Conservation (phyloP, 2,797 vertebrate species). For the Amphiprion clarkii region DNA sequence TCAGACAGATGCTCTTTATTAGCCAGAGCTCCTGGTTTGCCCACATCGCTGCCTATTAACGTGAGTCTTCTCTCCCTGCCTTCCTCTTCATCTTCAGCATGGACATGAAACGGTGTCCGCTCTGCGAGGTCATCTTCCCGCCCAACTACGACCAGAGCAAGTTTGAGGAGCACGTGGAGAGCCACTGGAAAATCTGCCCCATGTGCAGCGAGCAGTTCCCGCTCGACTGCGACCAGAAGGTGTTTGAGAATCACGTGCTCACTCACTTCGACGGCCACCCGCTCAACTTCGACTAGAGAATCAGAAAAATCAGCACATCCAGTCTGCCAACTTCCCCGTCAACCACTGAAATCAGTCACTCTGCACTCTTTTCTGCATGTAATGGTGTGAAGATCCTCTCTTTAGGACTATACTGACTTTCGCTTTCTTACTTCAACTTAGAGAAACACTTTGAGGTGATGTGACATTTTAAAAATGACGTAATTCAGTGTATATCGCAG, state of each 20-base stretch:
- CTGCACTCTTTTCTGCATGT: conserved; percentile 78
- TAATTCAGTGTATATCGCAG: conserved; percentile 60
- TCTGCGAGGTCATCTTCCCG: conserved; percentile 97
- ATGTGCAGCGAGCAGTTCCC: conserved; percentile 99
- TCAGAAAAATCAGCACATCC: conserved; percentile 32
- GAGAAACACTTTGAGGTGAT: conserved; percentile 61
- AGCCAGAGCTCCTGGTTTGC: conserved; percentile 65
- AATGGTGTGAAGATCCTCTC: conserved; percentile 73
- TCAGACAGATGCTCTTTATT: conserved; percentile 81
- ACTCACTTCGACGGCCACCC: conserved; percentile 94
- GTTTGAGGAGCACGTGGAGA: conserved; percentile 98
- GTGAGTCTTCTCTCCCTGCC: conserved; percentile 12
- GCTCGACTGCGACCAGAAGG: conserved; percentile 95
- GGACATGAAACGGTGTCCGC: conserved; percentile 95
- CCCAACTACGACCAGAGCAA: conserved; percentile 98
- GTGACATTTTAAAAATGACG: conserved; percentile 56
- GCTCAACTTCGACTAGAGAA: conserved; percentile 90
- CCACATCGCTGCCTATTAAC: conserved; percentile 69
- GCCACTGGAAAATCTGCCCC: conserved; percentile 99
- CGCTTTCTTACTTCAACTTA: conserved; percentile 67
- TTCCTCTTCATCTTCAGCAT: conserved; percentile 79
- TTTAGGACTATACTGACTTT: conserved; percentile 69
- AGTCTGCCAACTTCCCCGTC: conserved; percentile 57
- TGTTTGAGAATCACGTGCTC: conserved; percentile 96
- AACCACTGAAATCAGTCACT: conserved; percentile 66